A percentile compares a stretch with the other conserved stretches of the same genome.
Evolutionary conservation across 2,113 vertebrate genomes (phyloP).

Genomic region (Mandrillus leucophaeus): DNA sequence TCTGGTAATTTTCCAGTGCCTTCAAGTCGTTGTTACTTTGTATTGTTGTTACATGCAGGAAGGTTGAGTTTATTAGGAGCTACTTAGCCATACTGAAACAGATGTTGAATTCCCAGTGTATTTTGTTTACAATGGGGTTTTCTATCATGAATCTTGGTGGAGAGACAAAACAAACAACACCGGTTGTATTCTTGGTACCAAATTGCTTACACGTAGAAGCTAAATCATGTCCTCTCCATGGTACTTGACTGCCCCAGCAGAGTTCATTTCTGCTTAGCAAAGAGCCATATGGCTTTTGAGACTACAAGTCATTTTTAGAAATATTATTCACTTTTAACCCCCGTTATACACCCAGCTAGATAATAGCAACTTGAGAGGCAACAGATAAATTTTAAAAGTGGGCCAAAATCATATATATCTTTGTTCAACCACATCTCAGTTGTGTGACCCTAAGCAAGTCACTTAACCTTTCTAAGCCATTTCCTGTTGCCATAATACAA

Average conservation of each 20-base stretch:
- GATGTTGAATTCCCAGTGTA: not conserved
- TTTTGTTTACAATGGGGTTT: not conserved
- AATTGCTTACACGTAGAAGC: not conserved
- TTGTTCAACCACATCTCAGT: not conserved
- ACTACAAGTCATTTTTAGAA: slow-evolving; percentile 27
- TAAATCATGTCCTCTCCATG: not conserved
- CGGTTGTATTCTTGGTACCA: not conserved
- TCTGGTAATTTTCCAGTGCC: not conserved
- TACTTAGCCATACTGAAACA: not conserved
- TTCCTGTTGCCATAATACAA: not conserved
- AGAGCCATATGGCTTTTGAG: not conserved
- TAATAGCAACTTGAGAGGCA: not conserved
- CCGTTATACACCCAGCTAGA: not conserved
- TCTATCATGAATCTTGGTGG: not conserved
- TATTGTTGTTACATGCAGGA: not conserved
- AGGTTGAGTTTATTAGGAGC: not conserved
- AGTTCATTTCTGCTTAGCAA: slow-evolving; percentile 6
- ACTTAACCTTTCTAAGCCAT: slow-evolving; percentile 6
- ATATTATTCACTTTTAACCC: not conserved
- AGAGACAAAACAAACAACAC: not conserved
- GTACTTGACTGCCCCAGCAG: not conserved
- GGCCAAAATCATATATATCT: not conserved
- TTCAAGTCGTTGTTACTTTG: not conserved
- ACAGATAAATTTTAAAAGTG: too few species aligned
- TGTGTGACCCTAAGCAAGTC: slow-evolving; percentile 26